phyloP scores from a whole-genome alignment of 2,113 vertebrate species.

The Actenoides lindsayi region DNA sequence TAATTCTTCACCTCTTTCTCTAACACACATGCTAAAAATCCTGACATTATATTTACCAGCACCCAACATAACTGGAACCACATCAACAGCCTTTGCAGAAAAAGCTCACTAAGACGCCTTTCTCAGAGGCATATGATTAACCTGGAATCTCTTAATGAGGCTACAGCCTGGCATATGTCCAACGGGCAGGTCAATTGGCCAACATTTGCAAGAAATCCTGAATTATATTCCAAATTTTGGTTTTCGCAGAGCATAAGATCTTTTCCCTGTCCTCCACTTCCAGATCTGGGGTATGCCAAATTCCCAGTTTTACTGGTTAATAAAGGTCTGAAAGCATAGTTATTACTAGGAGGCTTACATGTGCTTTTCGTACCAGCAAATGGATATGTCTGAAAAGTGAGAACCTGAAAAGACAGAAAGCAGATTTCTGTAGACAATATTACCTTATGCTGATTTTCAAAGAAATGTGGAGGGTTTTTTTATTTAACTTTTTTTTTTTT shows the following conservation, averaged over 20 bases:
- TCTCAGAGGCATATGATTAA: background rate
- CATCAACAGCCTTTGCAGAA: background rate
- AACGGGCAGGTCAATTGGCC: background rate
- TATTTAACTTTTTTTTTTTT: background rate
- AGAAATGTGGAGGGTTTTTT: background rate
- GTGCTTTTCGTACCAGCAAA: background rate
- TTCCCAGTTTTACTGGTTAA: background rate
- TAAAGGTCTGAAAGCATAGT: background rate
- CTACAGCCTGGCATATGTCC: background rate
- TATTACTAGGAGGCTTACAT: background rate
- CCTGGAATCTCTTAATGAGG: constrained; percentile 3
- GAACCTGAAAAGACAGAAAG: background rate
- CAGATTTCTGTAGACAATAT: background rate
- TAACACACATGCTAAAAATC: background rate
- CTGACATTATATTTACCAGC: background rate
- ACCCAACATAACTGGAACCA: background rate
- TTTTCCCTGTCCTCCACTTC: background rate
- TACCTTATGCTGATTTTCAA: background rate
- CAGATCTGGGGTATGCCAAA: background rate
- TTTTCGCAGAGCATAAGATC: background rate
- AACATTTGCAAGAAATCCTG: background rate
- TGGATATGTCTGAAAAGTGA: background rate
- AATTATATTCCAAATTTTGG: background rate
- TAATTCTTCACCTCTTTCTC: background rate
- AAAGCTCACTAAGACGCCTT: background rate